Evolutionary conservation across 1,140 invertebrate species (phyloP).

Genomic region (Bombyx mori): ASM3026992v2 NC_085118.1:4087001-4087500

Average conservation of each 20-base stretch:
- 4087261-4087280: not conserved
- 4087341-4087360: slow-evolving; percentile 61
- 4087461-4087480: slow-evolving; percentile 47
- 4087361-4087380: slow-evolving; percentile 62
- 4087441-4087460: slow-evolving; percentile 58
- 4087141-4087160: too few species aligned
- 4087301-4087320: not conserved
- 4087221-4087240: too few species aligned
- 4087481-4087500: slow-evolving; percentile 61
- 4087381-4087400: slow-evolving; percentile 61
- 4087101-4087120: too few species aligned
- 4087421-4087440: slow-evolving; percentile 51
- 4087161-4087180: too few species aligned
- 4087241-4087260: not conserved
- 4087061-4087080: too few species aligned
- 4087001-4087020: too few species aligned
- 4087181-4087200: too few species aligned
- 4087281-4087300: not conserved
- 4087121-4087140: too few species aligned
- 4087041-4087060: too few species aligned
- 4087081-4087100: too few species aligned
- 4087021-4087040: too few species aligned
- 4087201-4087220: too few species aligned
- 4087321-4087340: slow-evolving; percentile 35
- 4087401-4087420: slow-evolving; percentile 61